Percentiles rank a stretch among this genome's conserved stretches.
These are phyloP conservation scores for Chaetura pelagica DNA, from an alignment of 2,113 vertebrate genomes.

Conservation along the genomic window DNA sequence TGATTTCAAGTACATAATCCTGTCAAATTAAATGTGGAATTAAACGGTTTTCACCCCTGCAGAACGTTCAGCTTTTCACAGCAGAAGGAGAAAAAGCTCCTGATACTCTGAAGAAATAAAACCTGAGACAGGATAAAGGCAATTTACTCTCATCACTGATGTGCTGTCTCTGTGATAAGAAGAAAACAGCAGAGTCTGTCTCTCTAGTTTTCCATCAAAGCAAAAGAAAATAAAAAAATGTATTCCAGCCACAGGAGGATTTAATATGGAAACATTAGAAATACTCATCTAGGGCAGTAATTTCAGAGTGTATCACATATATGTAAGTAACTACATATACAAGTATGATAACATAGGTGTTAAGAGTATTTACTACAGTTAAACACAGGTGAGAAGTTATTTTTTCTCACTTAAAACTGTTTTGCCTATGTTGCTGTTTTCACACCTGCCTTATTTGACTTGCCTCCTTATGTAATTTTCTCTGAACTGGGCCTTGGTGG, in stretches of 20 bases:
- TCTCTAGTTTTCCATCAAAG: background rate
- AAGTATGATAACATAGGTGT: background rate
- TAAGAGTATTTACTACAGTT: background rate
- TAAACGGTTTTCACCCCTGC: slow-evolving; percentile 3
- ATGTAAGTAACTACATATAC: background rate
- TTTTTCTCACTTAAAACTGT: background rate
- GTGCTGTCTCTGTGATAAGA: background rate
- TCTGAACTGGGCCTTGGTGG: background rate
- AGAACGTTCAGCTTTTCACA: slow-evolving; percentile 12
- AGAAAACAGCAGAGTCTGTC: background rate
- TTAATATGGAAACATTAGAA: background rate
- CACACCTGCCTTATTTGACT: background rate
- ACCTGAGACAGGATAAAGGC: background rate
- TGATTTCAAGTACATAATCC: background rate
- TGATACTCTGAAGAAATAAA: slow-evolving; percentile 10
- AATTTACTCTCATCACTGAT: background rate
- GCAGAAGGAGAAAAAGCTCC: slow-evolving; percentile 18
- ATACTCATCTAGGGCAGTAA: background rate
- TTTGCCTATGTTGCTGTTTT: background rate
- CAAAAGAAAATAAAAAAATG: background rate
- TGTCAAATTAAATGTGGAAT: background rate
- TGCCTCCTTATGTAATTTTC: background rate
- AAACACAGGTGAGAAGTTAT: background rate
- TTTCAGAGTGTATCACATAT: background rate
- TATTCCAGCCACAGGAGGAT: background rate